A percentile compares a stretch with the other conserved stretches of the same genome.
phyloP scores from a whole-genome alignment of 2,113 vertebrate genomes.

The Cacatua alba region DNA sequence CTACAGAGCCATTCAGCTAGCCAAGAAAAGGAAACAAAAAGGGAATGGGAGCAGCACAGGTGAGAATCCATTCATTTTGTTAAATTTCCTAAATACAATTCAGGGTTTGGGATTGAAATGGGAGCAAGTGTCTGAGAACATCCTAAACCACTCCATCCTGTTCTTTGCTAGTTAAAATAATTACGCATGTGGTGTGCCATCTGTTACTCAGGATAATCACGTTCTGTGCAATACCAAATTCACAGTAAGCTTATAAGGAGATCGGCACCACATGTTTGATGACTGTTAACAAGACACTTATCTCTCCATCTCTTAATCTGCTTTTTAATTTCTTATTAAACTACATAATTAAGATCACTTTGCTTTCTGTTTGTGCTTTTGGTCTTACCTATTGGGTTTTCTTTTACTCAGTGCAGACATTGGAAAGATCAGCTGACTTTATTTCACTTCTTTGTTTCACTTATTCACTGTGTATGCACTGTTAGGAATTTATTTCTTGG shows the following conservation, averaged over 20 bases:
- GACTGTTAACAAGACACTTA: not conserved
- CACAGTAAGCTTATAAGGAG: not conserved
- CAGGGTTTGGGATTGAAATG: not conserved
- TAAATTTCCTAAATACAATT: not conserved
- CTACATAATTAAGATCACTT: not conserved
- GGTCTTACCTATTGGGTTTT: not conserved
- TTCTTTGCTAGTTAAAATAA: constrained; percentile 21
- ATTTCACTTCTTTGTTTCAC: not conserved
- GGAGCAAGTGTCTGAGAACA: not conserved
- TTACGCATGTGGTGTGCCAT: not conserved
- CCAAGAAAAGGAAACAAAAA: constrained; percentile 90
- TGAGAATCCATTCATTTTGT: constrained; percentile 61
- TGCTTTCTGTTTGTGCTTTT: not conserved
- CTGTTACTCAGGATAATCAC: not conserved
- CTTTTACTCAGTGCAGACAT: not conserved
- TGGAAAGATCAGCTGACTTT: not conserved
- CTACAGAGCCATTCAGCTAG: constrained; percentile 94
- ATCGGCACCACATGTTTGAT: not conserved
- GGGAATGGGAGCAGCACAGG: constrained; percentile 78
- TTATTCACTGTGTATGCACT: not conserved
- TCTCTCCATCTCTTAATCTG: not conserved
- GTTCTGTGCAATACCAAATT: not conserved
- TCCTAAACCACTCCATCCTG: not conserved
- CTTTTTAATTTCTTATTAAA: not conserved
- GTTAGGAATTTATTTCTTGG: not conserved